These are phyloP conservation scores for Allacma fusca DNA, from an alignment of 2,888 invertebrate genomes.

Conservation along the genomic window DNA sequence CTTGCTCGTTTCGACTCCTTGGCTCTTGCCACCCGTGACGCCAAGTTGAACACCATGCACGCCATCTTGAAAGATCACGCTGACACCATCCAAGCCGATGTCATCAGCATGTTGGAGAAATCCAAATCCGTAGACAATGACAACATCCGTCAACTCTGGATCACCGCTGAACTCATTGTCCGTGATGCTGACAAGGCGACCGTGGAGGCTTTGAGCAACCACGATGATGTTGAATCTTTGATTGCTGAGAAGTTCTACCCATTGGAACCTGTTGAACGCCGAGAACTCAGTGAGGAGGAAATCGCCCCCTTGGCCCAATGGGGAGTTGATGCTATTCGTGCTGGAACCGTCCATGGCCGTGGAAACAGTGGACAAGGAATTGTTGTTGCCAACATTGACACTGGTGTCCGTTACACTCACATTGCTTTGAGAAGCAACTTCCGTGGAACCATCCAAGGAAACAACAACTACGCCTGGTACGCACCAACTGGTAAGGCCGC, in stretches of 20 bases:
- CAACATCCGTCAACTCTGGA: constrained; percentile 16
- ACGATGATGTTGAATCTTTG: not conserved
- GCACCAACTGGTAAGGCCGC: too few relatives aligned
- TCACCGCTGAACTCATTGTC: constrained; percentile 27
- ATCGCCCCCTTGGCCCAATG: constrained; percentile 23
- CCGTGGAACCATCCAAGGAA: too few relatives aligned
- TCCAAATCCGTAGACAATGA: not conserved
- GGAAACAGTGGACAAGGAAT: constrained; percentile 15
- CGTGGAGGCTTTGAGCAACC: not conserved
- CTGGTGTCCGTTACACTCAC: too few relatives aligned
- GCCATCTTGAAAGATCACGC: constrained; percentile 23
- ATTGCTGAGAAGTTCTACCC: too few relatives aligned
- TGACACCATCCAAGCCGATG: constrained; percentile 9
- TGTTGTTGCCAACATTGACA: too few relatives aligned
- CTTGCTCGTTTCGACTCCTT: not conserved
- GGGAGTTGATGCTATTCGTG: constrained; percentile 4
- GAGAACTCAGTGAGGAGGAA: not conserved
- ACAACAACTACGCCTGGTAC: too few relatives aligned
- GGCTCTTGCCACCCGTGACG: not conserved
- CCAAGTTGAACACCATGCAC: constrained; percentile 15
- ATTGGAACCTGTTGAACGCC: not conserved
- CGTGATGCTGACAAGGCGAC: constrained; percentile 3
- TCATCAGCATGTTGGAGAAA: not conserved
- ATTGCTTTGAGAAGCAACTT: too few relatives aligned
- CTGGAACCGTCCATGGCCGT: not conserved